Base-by-base conservation (phyloP, 2,113 vertebrate species). In the Eira barbara region DNA sequence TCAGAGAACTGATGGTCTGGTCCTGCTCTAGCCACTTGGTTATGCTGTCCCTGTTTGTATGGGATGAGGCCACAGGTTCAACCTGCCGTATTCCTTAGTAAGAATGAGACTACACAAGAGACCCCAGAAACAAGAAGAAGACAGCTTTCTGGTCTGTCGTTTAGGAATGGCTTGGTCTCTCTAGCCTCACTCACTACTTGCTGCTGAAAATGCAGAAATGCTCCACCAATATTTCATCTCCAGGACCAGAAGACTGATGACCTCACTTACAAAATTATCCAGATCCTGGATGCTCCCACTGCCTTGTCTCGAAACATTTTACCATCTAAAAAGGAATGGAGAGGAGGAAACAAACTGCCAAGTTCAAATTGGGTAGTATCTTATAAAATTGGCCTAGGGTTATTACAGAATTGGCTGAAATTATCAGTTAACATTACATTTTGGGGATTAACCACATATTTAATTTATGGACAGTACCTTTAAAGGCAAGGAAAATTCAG, bases 401-500 rank as follows among this genome's bases (percentile, higher is more conserved):
- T 91, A 34, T 89, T 63, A 81, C 2, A 67, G 80, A 27, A 15
- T 67, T 87, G 17, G 55, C 7, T 73, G 63, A 74, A 96, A 89
- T 55, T 57, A 92, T 9, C 39, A 42, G 25, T 78, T 90, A 96
- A 63, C 79, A 81, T 76, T 34, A 82, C 14, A 91, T 89, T 93
- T 97, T 47, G 8, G 29, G 9, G 14, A 87, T 71, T 55, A 94
- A 34, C 39, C 80, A 88, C 42, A 91, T 63, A 78, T 65, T 93
- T 89, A 89, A 84, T 57, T 96, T 83, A 82, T 15, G 57, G 23
- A 47, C 2, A 79, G 55, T 80, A 94, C 87, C 52, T 94, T 91
- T 78, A 88, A 93, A 63, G 74, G 61, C 39, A 91, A 63, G 49
- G 47, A 91, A 97, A 92, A 82, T 78, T 89, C 61, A 96, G n/a